Evolutionary conservation across 2,113 vertebrate species (phyloP).

Genomic region (Psilopsiagon aymara): DNA sequence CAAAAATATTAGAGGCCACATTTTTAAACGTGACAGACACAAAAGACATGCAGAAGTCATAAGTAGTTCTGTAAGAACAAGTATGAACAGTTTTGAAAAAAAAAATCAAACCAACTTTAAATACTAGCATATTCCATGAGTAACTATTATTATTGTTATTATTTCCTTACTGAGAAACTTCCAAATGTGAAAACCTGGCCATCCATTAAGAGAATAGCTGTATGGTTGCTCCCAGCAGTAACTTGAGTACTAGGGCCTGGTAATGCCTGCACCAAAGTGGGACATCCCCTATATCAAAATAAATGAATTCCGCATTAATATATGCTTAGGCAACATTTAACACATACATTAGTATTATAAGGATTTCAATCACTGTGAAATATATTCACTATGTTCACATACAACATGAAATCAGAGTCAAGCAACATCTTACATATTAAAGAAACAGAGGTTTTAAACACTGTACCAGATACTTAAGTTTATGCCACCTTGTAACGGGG

Average conservation of each 20-base stretch:
- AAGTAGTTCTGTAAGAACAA: not conserved
- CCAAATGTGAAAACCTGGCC: slow-evolving; percentile 99
- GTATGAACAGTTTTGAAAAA: not conserved
- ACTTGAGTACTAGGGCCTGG: slow-evolving; percentile 94
- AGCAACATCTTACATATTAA: not conserved
- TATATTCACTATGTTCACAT: not conserved
- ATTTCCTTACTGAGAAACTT: slow-evolving; percentile 94
- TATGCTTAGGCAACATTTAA: not conserved
- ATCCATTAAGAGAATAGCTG: slow-evolving; percentile 93
- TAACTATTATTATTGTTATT: not conserved
- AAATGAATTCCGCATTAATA: slow-evolving; percentile 44
- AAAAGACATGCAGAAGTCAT: not conserved
- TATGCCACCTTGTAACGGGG: not conserved
- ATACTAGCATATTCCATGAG: not conserved
- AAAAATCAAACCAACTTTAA: not conserved
- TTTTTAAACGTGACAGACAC: not conserved
- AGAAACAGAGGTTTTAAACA: not conserved
- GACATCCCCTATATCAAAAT: slow-evolving; percentile 88
- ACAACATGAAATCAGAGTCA: not conserved
- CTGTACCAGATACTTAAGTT: not conserved
- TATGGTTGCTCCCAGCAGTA: slow-evolving; percentile 97
- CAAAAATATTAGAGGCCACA: not conserved
- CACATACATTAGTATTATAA: not conserved
- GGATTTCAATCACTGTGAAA: not conserved
- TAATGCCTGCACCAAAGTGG: slow-evolving; percentile 93